Conservation (phyloP, 2,797 vertebrate species). For the Gallirallus australis region DNA sequence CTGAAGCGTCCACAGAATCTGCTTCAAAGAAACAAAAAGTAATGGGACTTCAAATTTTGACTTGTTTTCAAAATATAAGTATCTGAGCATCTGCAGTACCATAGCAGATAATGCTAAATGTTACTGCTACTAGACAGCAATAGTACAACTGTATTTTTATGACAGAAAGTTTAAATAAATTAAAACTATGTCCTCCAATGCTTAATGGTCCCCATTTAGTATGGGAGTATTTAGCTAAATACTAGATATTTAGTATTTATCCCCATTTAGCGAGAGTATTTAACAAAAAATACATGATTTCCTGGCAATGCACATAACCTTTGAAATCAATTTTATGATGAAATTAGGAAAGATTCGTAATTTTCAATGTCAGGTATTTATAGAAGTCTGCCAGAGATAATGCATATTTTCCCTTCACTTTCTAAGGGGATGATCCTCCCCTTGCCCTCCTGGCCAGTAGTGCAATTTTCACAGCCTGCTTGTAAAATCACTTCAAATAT, state of each 20-base stretch:
- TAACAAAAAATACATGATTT: neutral
- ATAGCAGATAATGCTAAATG: neutral
- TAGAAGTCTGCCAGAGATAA: neutral
- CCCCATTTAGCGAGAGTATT: neutral
- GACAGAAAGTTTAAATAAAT: neutral
- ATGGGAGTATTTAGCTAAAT: too few species aligned
- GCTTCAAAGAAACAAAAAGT: constrained; percentile 45
- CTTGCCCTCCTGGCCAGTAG: neutral
- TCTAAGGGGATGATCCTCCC: neutral
- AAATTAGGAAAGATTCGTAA: neutral
- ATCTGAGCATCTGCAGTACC: neutral
- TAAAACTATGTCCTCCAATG: neutral
- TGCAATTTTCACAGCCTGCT: neutral
- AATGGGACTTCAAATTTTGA: neutral
- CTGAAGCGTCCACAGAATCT: constrained; percentile 24
- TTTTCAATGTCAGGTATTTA: neutral
- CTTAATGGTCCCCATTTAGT: neutral
- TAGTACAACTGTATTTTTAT: neutral
- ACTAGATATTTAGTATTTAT: neutral
- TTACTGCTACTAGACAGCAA: neutral
- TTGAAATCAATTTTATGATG: neutral
- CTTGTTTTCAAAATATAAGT: neutral
- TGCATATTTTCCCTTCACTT: neutral
- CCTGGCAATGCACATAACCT: neutral
- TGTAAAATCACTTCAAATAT: neutral